Percentiles rank a stretch among this genome's conserved stretches.
Evolutionary conservation across 2,113 vertebrate genomes (phyloP).

Genomic region (Paralichthys olivaceus): DNA sequence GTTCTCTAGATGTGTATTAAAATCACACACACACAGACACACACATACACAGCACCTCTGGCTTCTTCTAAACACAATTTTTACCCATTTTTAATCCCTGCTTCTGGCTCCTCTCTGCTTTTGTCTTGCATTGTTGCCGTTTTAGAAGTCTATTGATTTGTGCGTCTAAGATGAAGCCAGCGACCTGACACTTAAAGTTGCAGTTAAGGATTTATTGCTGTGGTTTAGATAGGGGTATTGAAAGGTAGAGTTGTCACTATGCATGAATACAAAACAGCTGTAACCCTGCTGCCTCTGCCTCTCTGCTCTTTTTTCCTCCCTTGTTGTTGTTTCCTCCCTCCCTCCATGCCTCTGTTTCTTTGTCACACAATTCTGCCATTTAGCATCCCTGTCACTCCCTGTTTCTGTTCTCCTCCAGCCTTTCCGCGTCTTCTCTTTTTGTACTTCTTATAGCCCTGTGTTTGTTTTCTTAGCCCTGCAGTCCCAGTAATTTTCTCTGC

Average conservation of each 20-base stretch:
- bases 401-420: slow-evolving; percentile 10
- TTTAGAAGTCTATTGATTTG: slow-evolving; percentile 30
- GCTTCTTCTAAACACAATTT: slow-evolving; percentile 30
- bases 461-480: slow-evolving; percentile 48
- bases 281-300: not conserved
- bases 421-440: not conserved
- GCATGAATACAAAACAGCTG: slow-evolving; percentile 25
- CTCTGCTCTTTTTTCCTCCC: not conserved
- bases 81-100: slow-evolving; percentile 40
- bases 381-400: slow-evolving; percentile 46
- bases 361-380: slow-evolving; percentile 30
- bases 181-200: slow-evolving; percentile 3
- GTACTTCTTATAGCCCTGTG: slow-evolving; percentile 29
- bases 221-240: not conserved
- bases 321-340: not conserved
- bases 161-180: not conserved
- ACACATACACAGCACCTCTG: slow-evolving; percentile 3
- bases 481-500: slow-evolving; percentile 49
- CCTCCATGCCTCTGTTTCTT: slow-evolving; percentile 1
- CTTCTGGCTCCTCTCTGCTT: slow-evolving; percentile 10
- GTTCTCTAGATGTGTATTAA: slow-evolving; percentile 21
- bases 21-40: slow-evolving; percentile 9
- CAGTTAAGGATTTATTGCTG: not conserved
- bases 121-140: not conserved
- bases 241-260: not conserved